Evolutionary conservation across 1,140 invertebrate species (phyloP), one percentile per base, ranked within the genome.

Genomic region (Scaptomyza pallida): DNA sequence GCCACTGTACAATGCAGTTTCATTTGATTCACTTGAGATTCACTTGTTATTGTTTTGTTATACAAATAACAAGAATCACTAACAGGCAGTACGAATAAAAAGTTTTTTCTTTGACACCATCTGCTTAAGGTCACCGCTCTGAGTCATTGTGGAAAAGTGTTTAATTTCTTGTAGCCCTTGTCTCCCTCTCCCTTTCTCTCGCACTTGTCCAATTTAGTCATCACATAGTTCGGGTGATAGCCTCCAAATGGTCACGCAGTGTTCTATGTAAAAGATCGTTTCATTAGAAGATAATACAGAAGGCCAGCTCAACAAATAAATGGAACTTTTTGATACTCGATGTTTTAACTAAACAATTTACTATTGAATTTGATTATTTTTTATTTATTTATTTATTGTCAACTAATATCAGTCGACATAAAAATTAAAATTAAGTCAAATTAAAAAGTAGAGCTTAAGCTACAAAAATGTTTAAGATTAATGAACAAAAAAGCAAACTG

Each of bases 101-200:
- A n/a, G n/a, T n/a, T 21, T 23, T 41, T 17, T 26, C 9, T 59
- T 56, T 33, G 50, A 10, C 13, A 59, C 16, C 35, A 44, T 21
- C 63, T 45, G 13, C 13, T 15, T 37, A 62, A 69, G 65, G 48
- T 62, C 59, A 40, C 9, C 8, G n/a, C 23, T 5, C 57, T 69
- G 57, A 69, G 50, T 69, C 65, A 62, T 61, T 62, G 65, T 23
- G 15, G 3, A 48, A 62, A 69, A 62, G 65, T 69, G 47, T 69
- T 54, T 40, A 69, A 55, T 69, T 69, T 69, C 62, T 55, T 12
- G 33, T 35, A 12, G 33, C 33, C 33, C 3, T 10, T 3, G 9
- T 35, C 33, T 35, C 3, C 3, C 33, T n/a, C 3, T n/a, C 12
- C 33, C 33, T 26, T 26, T 30, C 26, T 30, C 12, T n/a, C n/a